phyloP scores from a whole-genome alignment of 1,140 invertebrate genomes.

The Glossosoma conforme region DNA sequence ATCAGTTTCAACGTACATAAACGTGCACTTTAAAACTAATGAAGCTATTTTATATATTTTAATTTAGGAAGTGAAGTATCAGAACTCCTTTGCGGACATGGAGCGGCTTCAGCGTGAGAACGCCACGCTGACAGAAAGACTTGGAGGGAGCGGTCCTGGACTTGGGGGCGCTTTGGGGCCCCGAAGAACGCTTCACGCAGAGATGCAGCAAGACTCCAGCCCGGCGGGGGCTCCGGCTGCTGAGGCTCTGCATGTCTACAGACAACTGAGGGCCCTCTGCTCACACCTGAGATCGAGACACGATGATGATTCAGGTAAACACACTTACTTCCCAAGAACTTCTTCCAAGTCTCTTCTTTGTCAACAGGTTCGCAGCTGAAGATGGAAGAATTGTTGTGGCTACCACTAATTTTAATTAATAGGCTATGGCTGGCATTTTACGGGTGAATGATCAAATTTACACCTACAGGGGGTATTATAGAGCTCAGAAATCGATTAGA shows the following conservation, averaged over 20 bases:
- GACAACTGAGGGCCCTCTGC: conserved; percentile 62
- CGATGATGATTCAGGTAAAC: conserved; percentile 58
- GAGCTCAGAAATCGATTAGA: too few relatives aligned
- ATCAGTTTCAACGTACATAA: too few relatives aligned
- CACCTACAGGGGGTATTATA: too few relatives aligned
- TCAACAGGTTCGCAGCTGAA: too few relatives aligned
- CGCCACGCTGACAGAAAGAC: conserved; percentile 56
- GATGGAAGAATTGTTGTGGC: too few relatives aligned
- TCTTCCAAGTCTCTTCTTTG: too few relatives aligned
- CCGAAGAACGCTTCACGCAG: conserved; percentile 61
- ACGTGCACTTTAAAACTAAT: neutral
- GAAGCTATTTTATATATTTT: neutral
- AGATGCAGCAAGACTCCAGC: conserved; percentile 62
- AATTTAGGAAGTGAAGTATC: conserved; percentile 52
- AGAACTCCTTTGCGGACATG: conserved; percentile 56
- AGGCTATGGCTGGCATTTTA: too few relatives aligned
- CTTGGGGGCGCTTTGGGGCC: conserved; percentile 38
- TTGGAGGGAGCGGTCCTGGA: conserved; percentile 44
- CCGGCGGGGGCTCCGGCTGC: conserved; percentile 59
- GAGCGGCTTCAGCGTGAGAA: conserved; percentile 60
- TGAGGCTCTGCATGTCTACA: conserved; percentile 59
- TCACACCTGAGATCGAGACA: conserved; percentile 66
- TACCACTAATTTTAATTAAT: too few relatives aligned
- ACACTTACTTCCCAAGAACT: too few relatives aligned
- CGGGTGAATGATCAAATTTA: too few relatives aligned